Conservation (phyloP, 2,113 vertebrate genomes). For the Malurus melanocephalus region DNA sequence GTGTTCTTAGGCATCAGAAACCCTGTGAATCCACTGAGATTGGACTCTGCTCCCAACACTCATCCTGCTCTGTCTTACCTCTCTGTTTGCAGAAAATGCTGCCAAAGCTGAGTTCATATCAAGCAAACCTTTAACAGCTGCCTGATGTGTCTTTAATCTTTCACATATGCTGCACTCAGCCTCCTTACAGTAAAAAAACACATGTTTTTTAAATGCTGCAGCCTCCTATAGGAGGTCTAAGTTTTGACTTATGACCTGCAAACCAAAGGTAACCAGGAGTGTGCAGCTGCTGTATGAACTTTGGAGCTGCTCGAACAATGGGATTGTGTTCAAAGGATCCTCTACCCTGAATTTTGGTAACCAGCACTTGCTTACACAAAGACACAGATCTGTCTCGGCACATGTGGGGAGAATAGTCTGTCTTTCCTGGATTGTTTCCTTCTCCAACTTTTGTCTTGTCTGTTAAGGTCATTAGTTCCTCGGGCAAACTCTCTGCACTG, state of each 20-base stretch:
- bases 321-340: not conserved
- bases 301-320: not conserved
- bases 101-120: constrained; percentile 29
- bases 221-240: constrained; percentile 14
- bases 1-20: not conserved
- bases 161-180: constrained; percentile 21
- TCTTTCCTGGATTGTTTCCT: constrained; percentile 2
- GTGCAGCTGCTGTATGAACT: not conserved
- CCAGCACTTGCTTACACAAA: not conserved
- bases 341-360: not conserved
- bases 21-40: not conserved
- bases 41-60: not conserved
- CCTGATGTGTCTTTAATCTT: constrained; percentile 46
- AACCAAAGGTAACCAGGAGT: not conserved
- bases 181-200: constrained; percentile 2
- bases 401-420: not conserved
- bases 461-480: constrained; percentile 48
- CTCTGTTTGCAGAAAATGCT: not conserved
- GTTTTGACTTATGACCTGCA: not conserved
- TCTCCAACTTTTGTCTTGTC: constrained; percentile 44
- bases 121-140: constrained; percentile 19
- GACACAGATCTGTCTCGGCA: not conserved
- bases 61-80: not conserved
- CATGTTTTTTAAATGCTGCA: not conserved
- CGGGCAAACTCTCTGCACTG: not conserved